Percentiles rank a stretch among this genome's conserved stretches.
Conservation (phyloP, 2,113 vertebrate genomes). For the Diglossa brunneiventris region DNA sequence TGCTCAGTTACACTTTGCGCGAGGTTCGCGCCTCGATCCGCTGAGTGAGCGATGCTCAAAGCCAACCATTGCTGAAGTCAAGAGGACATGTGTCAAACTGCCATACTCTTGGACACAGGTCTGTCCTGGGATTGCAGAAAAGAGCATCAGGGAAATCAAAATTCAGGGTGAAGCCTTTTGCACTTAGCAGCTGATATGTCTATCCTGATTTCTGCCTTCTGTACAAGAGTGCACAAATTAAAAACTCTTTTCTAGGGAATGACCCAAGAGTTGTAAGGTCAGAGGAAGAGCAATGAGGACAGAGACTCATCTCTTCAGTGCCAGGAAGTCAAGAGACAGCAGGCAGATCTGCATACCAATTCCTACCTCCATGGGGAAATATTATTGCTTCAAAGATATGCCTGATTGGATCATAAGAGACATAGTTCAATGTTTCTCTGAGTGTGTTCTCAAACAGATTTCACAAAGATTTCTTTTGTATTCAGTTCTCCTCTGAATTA, state of each 20-base stretch:
- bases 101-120: neutral
- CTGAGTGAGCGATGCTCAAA: neutral
- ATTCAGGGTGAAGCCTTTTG: neutral
- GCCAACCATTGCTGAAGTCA: neutral
- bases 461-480: neutral
- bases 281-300: neutral
- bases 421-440: neutral
- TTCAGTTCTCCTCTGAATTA: neutral
- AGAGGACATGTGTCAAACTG: neutral
- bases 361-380: neutral
- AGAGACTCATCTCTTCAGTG: neutral
- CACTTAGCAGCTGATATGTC: neutral
- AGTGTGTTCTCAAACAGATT: neutral
- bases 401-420: neutral
- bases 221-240: accelerated
- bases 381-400: neutral
- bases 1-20: neutral
- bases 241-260: neutral
- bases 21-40: accelerated
- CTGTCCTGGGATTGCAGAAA: neutral
- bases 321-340: neutral
- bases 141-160: neutral
- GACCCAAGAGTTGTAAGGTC: neutral
- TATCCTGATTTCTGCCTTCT: neutral
- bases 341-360: neutral